Percentiles rank a stretch among this genome's conserved stretches.
phyloP scores from a whole-genome alignment of 1,140 invertebrate genomes.

The Meloidogyne floridensis region DNA sequence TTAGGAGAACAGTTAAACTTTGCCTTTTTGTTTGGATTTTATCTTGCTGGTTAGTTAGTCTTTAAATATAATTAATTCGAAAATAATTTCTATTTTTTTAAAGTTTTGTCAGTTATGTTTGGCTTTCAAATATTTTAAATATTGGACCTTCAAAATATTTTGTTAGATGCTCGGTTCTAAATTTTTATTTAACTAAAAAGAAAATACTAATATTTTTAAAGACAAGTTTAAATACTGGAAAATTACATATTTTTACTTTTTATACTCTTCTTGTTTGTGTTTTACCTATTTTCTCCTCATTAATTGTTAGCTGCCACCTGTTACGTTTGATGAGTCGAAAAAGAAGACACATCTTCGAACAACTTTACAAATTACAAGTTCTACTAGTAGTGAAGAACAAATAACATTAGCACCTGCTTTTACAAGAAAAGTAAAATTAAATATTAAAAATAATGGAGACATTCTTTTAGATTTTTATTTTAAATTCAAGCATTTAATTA shows the following conservation, averaged over 20 bases:
- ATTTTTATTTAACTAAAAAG: background rate
- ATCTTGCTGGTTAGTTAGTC: constrained; percentile 14
- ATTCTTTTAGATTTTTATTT: no score
- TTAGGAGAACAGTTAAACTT: constrained; percentile 15
- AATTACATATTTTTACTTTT: constrained; percentile 15
- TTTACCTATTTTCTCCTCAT: constrained; percentile 26
- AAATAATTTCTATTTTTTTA: background rate
- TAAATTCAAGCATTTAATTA: background rate
- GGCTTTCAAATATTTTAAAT: constrained; percentile 12
- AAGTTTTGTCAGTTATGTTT: constrained; percentile 27
- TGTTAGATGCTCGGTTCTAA: background rate
- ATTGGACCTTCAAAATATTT: constrained; percentile 22
- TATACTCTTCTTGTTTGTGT: constrained; percentile 15
- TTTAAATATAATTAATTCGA: background rate
- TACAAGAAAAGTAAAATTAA: constrained; percentile 12
- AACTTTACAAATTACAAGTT: constrained; percentile 11
- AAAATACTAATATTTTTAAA: no score
- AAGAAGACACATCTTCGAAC: constrained; percentile 9
- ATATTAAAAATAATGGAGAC: no score
- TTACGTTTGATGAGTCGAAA: constrained; percentile 23
- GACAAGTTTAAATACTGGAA: constrained; percentile 3
- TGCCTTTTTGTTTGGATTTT: constrained; percentile 13
- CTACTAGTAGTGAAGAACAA: background rate
- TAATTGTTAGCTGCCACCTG: constrained; percentile 27
- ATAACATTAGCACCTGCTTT: constrained; percentile 27